Evolutionary conservation across 2,888 invertebrate genomes (phyloP), one percentile per base, ranked within the genome.

Genomic region (Drosophila glabriapex): DNA sequence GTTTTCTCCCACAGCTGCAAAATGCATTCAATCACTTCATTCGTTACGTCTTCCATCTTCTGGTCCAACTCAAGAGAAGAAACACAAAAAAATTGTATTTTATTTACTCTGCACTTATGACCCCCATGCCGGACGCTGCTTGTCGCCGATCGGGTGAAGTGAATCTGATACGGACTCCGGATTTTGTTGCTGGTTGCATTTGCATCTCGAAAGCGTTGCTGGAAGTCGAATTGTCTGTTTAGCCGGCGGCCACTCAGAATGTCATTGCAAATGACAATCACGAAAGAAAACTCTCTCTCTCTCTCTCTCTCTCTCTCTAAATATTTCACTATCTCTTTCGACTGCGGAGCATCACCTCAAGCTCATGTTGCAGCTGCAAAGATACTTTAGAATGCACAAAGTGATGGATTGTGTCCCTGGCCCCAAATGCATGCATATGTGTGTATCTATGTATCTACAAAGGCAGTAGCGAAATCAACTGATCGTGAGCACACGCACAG

Each of bases 41-140:
- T 89, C 83, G 74, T 82, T 83, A 70, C 65, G 68, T 70, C 70
- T 68, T 55, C 68, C 46, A 29, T 61, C 62, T 46, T 33, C 43
- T 58, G 41, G 78, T 67, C 59, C 67, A 84, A 82, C 46, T 46
- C 16, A 46, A 46, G 16, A 16, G 25, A 4, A 25, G 46, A 46
- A 3, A n/a, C 35, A 25, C 31, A 46, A 16, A 25, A 46, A 46
- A 25, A 46, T 9, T 85, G 85, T 90, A 78, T 85, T 88, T 87
- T 87, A 87, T 87, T 87, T 87, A 87, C 90, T 82, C 80, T 87
- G 90, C 89, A 85, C 87, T 90, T 88, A 83, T 87, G 87, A 90
- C 87, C 90, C 78, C 89, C 82, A 87, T 82, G 87, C 68, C 59
- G 28, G 65, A 59, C 64, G 72, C 72, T 76, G 69, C 54, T 59